These are phyloP conservation scores for Clostera curtula DNA, from an alignment of 2,888 invertebrate genomes.

Conservation along the genomic window DNA sequence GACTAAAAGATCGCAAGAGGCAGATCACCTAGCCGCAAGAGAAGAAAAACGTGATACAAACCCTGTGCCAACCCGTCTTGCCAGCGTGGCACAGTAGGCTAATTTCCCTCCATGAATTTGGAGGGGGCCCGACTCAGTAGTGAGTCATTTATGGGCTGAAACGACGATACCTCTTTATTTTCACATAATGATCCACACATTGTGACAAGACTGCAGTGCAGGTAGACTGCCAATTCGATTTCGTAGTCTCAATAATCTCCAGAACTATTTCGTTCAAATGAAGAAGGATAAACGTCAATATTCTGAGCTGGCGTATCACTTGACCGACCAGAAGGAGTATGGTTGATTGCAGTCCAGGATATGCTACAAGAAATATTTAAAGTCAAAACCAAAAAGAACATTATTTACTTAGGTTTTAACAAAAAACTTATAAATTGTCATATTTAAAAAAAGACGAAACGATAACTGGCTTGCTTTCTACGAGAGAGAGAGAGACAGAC, in stretches of 20 bases:
- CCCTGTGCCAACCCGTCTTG: too few species aligned
- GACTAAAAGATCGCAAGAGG: too few species aligned
- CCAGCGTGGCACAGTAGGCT: too few species aligned
- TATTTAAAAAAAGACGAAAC: background rate
- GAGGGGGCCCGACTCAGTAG: too few species aligned
- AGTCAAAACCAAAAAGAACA: conserved; percentile 1
- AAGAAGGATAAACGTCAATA: conserved; percentile 43
- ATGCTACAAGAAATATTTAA: conserved; percentile 30
- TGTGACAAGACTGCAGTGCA: conserved; percentile 41
- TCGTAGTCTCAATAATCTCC: conserved; percentile 30
- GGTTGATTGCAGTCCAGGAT: conserved; percentile 54
- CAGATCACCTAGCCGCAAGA: too few species aligned
- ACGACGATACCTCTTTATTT: conserved; percentile 53
- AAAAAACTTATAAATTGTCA: background rate
- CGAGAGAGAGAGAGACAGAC: too few species aligned
- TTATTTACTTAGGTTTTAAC: background rate
- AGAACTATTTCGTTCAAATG: conserved; percentile 41
- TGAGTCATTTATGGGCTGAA: too few species aligned
- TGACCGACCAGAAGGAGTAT: conserved; percentile 52
- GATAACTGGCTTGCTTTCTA: too few species aligned
- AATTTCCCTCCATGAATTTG: too few species aligned
- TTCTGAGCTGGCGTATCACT: conserved; percentile 48
- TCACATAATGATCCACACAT: conserved; percentile 49
- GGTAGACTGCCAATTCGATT: conserved; percentile 34
- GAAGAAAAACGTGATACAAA: too few species aligned